These are phyloP conservation scores for Paramuricea clavata DNA, from an alignment of 92 coral and sea anemone genomes.

Conservation along the genomic window DNA sequence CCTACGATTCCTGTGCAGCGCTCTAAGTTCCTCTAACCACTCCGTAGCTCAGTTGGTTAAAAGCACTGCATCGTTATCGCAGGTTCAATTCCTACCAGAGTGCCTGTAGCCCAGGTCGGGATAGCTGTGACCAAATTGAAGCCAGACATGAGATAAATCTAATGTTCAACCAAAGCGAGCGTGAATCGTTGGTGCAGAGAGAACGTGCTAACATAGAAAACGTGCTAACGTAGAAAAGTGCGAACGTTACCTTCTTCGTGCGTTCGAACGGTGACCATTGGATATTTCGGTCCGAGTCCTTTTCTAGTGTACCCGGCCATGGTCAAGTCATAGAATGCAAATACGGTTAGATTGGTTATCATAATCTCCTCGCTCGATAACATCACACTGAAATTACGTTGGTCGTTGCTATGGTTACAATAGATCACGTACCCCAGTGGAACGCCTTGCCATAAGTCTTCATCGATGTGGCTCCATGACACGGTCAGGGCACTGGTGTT, in stretches of 20 bases:
- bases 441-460: background rate
- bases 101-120: too few relatives aligned
- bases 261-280: background rate
- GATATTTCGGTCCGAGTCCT: background rate
- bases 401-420: background rate
- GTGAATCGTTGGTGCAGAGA: too few relatives aligned
- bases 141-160: too few relatives aligned
- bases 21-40: too few relatives aligned
- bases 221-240: too few relatives aligned
- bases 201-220: too few relatives aligned
- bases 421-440: background rate
- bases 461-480: background rate
- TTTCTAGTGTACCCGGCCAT: background rate
- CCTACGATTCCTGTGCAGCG: too few relatives aligned
- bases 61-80: too few relatives aligned
- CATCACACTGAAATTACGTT: background rate
- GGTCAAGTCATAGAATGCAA: background rate
- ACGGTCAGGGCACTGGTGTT: background rate
- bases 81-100: too few relatives aligned
- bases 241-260: background rate
- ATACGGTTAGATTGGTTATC: background rate
- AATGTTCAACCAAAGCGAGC: too few relatives aligned
- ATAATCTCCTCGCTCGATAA: background rate
- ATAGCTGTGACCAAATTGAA: too few relatives aligned
- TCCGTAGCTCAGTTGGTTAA: too few relatives aligned